Evolutionary conservation across 2,888 invertebrate genomes (phyloP).

Genomic region (Coecobrya sp.): DNA sequence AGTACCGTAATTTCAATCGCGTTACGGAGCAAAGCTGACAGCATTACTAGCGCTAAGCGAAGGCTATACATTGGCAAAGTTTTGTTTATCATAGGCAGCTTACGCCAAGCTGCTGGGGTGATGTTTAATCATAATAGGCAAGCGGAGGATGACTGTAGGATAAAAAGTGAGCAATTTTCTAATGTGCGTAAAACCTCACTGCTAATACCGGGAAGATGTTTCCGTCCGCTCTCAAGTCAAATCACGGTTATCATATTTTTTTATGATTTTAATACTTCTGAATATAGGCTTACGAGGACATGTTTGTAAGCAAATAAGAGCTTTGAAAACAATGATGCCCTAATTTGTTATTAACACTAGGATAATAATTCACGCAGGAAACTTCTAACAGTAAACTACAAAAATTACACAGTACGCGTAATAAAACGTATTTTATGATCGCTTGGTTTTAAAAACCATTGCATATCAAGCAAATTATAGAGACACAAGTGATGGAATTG

Average conservation of each 20-base stretch:
- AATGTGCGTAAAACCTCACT: background rate
- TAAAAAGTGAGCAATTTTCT: background rate
- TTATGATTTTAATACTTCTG: background rate
- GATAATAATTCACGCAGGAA: no score
- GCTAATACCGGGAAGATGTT: slow-evolving; percentile 67
- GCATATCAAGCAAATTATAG: no score
- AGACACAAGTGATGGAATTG: no score
- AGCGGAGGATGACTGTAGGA: background rate
- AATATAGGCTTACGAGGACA: no score
- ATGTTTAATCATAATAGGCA: background rate
- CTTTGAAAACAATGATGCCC: background rate
- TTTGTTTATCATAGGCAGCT: background rate
- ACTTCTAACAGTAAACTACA: no score
- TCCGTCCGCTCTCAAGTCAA: slow-evolving; percentile 70
- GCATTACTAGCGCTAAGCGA: no score
- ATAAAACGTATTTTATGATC: no score
- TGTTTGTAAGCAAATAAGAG: background rate
- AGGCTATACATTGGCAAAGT: background rate
- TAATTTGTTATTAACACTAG: background rate
- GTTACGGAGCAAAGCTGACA: background rate
- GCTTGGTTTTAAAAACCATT: no score
- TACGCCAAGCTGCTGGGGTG: no score
- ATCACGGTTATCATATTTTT: slow-evolving; percentile 33
- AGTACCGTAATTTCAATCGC: slow-evolving; percentile 72
- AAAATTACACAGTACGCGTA: no score